Conservation (phyloP, 1,140 invertebrate species). For the Antheraea mylitta region DNA sequence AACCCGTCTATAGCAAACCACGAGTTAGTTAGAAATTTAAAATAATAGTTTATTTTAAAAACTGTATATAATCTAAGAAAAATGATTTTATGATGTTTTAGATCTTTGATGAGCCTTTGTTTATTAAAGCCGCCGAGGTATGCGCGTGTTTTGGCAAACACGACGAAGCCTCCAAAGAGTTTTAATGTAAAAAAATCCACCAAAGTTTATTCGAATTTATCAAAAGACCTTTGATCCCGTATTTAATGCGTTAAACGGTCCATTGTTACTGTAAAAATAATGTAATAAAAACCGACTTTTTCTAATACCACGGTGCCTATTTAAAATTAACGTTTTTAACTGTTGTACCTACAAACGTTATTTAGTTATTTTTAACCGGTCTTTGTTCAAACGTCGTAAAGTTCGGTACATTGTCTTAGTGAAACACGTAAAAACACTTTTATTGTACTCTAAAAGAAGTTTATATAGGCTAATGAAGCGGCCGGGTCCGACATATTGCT, state of each 20-base stretch:
- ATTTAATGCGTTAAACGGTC: constrained; percentile 4
- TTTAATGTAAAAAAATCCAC: constrained; percentile 5
- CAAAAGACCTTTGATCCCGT: constrained; percentile 16
- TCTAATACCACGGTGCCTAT: constrained; percentile 11
- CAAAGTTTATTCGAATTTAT: constrained; percentile 7
- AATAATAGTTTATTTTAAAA: background rate
- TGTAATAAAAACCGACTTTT: constrained; percentile 10
- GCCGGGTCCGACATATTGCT: constrained; percentile 33
- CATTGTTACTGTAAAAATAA: constrained; percentile 14
- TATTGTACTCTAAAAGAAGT: constrained; percentile 64
- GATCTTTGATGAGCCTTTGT: background rate
- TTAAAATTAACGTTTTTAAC: constrained; percentile 22
- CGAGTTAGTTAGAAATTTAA: background rate
- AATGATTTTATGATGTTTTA: background rate
- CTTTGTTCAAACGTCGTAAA: constrained; percentile 46
- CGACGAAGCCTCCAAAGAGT: constrained; percentile 5
- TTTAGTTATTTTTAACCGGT: constrained; percentile 42
- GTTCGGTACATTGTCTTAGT: constrained; percentile 43
- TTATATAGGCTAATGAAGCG: constrained; percentile 46
- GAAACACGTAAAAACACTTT: constrained; percentile 47
- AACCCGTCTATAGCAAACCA: background rate
- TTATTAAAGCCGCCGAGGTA: background rate
- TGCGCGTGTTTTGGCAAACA: constrained; percentile 7
- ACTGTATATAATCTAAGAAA: background rate
- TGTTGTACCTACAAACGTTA: constrained; percentile 30